These are phyloP conservation scores for Pangasianodon gigas DNA, from an alignment of 2,113 vertebrate genomes.

Conservation along the genomic window DNA sequence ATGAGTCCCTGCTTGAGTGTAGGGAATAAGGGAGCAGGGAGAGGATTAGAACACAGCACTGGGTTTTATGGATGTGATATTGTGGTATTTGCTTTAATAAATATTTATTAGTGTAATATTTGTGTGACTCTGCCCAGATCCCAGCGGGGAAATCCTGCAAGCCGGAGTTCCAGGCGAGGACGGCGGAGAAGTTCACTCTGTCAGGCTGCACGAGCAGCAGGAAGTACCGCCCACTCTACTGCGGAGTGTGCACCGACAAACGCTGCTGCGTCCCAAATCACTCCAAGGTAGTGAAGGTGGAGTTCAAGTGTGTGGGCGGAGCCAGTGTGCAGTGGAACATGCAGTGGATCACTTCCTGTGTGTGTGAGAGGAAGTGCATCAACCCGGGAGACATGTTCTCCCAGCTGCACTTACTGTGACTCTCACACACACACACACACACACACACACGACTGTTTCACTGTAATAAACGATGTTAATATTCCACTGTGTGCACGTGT, in stretches of 20 bases:
- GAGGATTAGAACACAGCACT: not conserved
- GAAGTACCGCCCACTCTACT: conserved; percentile 85
- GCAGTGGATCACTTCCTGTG: conserved; percentile 93
- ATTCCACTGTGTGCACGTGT: not conserved
- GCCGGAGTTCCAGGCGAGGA: conserved; percentile 83
- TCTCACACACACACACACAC: not conserved
- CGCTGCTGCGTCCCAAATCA: conserved; percentile 89
- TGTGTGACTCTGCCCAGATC: conserved; percentile 68
- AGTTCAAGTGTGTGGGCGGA: conserved; percentile 84
- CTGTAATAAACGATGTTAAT: not conserved
- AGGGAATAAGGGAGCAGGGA: not conserved
- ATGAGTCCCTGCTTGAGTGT: too few species aligned
- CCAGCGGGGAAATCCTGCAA: conserved; percentile 86
- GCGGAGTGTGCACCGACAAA: conserved; percentile 84
- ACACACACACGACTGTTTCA: not conserved
- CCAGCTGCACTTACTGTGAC: conserved; percentile 82
- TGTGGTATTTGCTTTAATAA: too few species aligned
- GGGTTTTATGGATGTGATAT: not conserved
- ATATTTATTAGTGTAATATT: not conserved
- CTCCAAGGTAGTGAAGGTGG: conserved; percentile 82
- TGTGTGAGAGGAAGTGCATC: conserved; percentile 86
- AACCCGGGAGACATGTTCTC: conserved; percentile 86
- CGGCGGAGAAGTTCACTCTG: conserved; percentile 82
- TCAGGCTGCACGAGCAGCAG: conserved; percentile 86
- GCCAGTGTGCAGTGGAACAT: conserved; percentile 87